Conservation (phyloP, 2,113 vertebrate genomes). For the Erpornis zantholeuca region DNA sequence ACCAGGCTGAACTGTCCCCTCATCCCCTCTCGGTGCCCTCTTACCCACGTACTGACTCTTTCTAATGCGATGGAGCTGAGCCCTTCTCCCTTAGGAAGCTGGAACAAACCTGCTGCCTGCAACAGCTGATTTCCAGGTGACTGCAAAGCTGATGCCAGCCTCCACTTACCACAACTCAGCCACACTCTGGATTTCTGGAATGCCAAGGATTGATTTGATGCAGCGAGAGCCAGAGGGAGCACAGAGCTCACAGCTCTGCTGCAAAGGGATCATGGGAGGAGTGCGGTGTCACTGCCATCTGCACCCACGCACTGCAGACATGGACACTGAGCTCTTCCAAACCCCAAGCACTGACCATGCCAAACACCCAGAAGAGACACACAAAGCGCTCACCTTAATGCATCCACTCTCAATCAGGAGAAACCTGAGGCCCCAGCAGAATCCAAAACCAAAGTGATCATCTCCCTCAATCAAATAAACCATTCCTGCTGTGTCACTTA, state of each 20-base stretch:
- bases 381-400: fast-evolving
- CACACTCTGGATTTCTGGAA: not conserved
- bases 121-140: not conserved
- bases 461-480: not conserved
- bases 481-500: not conserved
- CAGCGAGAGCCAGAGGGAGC: not conserved
- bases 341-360: not conserved
- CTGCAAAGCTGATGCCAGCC: not conserved
- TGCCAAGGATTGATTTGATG: not conserved
- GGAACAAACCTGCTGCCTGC: not conserved
- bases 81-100: not conserved
- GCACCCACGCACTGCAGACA: not conserved
- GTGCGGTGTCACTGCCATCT: fast-evolving
- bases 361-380: not conserved
- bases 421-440: not conserved
- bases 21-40: not conserved
- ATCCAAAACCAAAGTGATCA: not conserved
- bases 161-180: not conserved
- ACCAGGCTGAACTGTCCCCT: not conserved
- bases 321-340: not conserved
- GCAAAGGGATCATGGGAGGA: not conserved
- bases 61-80: not conserved
- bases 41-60: not conserved
- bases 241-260: not conserved
- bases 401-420: not conserved